Evolutionary conservation across 2,797 vertebrate species (phyloP).

Genomic region (Rhinophrynus dorsalis): DNA sequence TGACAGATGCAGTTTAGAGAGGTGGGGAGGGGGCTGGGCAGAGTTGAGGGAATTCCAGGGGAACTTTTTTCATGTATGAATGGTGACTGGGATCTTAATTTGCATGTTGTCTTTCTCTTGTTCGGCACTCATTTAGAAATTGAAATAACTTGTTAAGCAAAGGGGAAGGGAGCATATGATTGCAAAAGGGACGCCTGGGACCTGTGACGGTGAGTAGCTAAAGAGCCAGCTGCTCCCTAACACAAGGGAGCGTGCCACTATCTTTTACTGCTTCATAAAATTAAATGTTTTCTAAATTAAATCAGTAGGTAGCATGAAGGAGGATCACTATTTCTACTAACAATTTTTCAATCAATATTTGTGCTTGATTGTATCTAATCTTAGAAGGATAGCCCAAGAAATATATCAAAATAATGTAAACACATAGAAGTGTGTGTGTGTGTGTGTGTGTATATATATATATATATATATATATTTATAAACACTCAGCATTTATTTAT

Average conservation of each 20-base stretch:
- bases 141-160: constrained; percentile 86
- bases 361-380: constrained; percentile 52
- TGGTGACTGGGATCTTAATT: constrained; percentile 74
- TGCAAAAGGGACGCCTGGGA: constrained; percentile 77
- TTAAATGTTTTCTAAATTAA: constrained; percentile 87
- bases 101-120: constrained; percentile 81
- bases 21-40: constrained; percentile 39
- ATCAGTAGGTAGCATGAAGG: constrained; percentile 74
- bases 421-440: constrained; percentile 32
- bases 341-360: constrained; percentile 81
- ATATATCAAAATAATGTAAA: constrained; percentile 15
- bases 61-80: constrained; percentile 85
- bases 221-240: constrained; percentile 79
- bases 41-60: constrained; percentile 86
- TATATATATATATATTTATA: background rate
- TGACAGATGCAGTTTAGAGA: constrained; percentile 81
- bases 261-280: constrained; percentile 86
- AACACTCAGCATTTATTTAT: constrained; percentile 53
- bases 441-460: constrained; percentile 6
- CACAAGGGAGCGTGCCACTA: constrained; percentile 74
- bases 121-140: constrained; percentile 79
- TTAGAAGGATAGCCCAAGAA: background rate
- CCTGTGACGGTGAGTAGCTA: constrained; percentile 67
- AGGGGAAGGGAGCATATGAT: constrained; percentile 78
- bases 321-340: constrained; percentile 78